A percentile compares a stretch with the other conserved stretches of the same genome.
Evolutionary conservation across 2,888 invertebrate genomes (phyloP).

Genomic region (Phaonia tiefii): DNA sequence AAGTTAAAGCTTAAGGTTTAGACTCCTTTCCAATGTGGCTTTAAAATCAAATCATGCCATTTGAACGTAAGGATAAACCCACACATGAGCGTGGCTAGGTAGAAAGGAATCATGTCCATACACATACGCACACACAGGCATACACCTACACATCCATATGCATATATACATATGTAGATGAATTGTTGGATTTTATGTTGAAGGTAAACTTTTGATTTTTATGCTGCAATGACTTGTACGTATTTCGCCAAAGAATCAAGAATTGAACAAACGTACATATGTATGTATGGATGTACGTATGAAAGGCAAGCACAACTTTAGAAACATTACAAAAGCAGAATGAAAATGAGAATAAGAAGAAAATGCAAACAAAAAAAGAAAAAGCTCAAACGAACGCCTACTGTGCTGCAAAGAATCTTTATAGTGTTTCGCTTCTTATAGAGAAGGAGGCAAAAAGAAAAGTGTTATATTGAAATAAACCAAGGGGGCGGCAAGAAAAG

Average conservation of each 20-base stretch:
- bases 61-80: background rate
- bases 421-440: slow-evolving; percentile 22
- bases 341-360: too few species aligned
- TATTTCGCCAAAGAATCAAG: slow-evolving; percentile 36
- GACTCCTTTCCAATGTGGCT: too few species aligned
- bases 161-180: background rate
- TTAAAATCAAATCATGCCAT: too few species aligned
- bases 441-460: slow-evolving; percentile 55
- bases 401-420: slow-evolving; percentile 57
- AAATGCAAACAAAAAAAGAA: slow-evolving; percentile 1
- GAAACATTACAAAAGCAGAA: background rate
- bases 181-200: slow-evolving; percentile 27
- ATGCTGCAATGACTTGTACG: slow-evolving; percentile 62
- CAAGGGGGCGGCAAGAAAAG: slow-evolving; percentile 6
- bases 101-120: too few species aligned
- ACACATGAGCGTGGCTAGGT: background rate
- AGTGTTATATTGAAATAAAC: slow-evolving; percentile 61
- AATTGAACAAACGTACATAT: background rate
- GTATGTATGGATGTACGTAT: slow-evolving; percentile 3
- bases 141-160: too few species aligned
- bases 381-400: slow-evolving; percentile 49
- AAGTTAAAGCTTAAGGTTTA: too few species aligned
- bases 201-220: slow-evolving; percentile 63
- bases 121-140: background rate
- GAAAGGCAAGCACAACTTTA: background rate